These are phyloP conservation scores for Turnix velox DNA, from an alignment of 2,113 vertebrate genomes.

Conservation along the genomic window DNA sequence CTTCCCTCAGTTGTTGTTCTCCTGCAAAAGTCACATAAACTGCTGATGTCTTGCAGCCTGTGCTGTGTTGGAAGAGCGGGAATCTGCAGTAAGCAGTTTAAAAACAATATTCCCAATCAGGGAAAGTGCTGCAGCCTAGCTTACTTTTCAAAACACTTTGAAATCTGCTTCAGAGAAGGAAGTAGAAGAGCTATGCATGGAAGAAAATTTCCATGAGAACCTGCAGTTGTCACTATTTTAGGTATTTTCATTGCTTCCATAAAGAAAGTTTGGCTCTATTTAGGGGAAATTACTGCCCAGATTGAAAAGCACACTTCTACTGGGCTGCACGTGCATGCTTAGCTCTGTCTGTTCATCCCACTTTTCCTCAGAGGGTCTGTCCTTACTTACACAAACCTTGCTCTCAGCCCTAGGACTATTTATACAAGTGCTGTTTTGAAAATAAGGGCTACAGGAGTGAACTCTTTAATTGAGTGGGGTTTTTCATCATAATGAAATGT, in stretches of 20 bases:
- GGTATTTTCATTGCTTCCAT: slow-evolving; percentile 4
- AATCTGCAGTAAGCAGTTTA: background rate
- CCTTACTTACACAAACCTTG: background rate
- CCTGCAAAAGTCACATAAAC: background rate
- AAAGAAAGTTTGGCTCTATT: background rate
- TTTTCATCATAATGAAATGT: slow-evolving; percentile 37
- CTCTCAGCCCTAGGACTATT: background rate
- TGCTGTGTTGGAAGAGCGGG: background rate
- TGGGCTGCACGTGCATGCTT: background rate
- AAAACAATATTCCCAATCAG: slow-evolving; percentile 51
- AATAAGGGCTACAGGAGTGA: slow-evolving; percentile 7
- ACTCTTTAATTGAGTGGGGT: slow-evolving; percentile 10
- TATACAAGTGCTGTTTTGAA: background rate
- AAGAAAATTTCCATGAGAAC: slow-evolving; percentile 19
- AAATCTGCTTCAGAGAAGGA: slow-evolving; percentile 19
- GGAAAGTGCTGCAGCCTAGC: slow-evolving; percentile 5
- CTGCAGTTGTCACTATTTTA: background rate
- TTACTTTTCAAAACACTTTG: background rate
- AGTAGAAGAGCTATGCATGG: background rate
- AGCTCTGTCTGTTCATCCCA: background rate
- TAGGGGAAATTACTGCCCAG: background rate
- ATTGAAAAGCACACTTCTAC: background rate
- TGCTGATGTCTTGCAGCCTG: background rate
- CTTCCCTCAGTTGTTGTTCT: background rate
- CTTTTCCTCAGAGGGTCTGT: background rate